phyloP scores from a whole-genome alignment of 2,113 vertebrate genomes.

The Epinephelus lanceolatus region DNA sequence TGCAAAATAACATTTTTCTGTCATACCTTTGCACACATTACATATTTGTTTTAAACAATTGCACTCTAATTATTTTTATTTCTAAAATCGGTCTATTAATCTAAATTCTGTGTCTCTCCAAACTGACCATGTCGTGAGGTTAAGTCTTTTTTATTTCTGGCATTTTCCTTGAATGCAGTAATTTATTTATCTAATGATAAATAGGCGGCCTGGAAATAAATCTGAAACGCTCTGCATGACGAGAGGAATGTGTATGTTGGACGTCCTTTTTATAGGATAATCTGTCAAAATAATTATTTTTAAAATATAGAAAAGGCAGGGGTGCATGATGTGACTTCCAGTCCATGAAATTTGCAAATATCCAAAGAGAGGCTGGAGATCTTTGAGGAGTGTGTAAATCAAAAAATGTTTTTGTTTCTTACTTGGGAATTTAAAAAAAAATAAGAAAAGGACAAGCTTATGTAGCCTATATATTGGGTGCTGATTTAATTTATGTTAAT shows the following conservation, averaged over 20 bases:
- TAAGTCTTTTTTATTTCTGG: not conserved
- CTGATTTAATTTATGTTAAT: conserved; percentile 40
- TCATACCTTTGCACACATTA: not conserved
- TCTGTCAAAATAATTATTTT: conserved; percentile 19
- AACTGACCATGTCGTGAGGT: not conserved
- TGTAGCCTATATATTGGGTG: not conserved
- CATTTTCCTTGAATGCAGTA: not conserved
- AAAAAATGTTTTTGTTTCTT: not conserved
- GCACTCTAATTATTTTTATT: not conserved
- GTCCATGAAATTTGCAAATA: not conserved
- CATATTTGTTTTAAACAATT: not conserved
- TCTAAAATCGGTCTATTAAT: conserved; percentile 12
- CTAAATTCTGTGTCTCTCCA: not conserved
- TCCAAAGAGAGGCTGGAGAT: not conserved
- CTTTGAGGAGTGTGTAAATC: not conserved
- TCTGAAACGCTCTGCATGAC: not conserved
- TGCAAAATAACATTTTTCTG: conserved; percentile 7
- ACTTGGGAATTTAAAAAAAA: not conserved
- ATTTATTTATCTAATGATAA: conserved; percentile 18
- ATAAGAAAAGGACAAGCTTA: not conserved
- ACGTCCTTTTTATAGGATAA: not conserved
- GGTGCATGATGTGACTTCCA: not conserved
- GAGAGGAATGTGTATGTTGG: not conserved
- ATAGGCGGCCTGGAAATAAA: not conserved
- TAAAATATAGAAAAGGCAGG: conserved; percentile 6